Conservation (phyloP, 2,888 invertebrate genomes). For the Apotomis capreana region DNA sequence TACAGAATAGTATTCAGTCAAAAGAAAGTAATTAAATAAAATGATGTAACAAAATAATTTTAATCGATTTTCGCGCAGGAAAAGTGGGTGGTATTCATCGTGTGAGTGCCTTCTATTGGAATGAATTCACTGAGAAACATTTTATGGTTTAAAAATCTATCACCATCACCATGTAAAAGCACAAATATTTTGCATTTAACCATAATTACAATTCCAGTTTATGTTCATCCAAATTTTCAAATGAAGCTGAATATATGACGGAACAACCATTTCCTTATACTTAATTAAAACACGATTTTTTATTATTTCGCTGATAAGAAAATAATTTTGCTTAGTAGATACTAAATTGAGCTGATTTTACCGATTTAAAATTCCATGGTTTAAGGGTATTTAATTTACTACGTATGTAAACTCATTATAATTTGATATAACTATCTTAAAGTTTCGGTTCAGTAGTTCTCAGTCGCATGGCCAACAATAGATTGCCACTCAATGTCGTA, state of each 20-base stretch:
- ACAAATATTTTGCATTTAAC: not conserved
- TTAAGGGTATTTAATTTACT: not conserved
- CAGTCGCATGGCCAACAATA: constrained; percentile 47
- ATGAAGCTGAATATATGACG: not conserved
- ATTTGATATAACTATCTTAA: constrained; percentile 32
- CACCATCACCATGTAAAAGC: not conserved
- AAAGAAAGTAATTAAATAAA: constrained; percentile 66
- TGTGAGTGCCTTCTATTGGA: not conserved
- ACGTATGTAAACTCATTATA: constrained; percentile 18
- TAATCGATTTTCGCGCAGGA: constrained; percentile 74
- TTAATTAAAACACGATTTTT: constrained; percentile 21
- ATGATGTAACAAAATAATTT: constrained; percentile 71
- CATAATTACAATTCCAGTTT: not conserved
- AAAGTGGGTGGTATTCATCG: constrained; percentile 82
- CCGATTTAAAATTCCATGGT: constrained; percentile 14
- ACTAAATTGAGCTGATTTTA: constrained; percentile 22
- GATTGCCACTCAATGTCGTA: constrained; percentile 55
- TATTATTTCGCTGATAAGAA: constrained; percentile 22
- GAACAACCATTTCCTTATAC: constrained; percentile 18
- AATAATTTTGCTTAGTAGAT: constrained; percentile 28
- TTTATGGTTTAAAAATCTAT: not conserved
- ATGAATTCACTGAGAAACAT: not conserved
- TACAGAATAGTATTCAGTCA: constrained; percentile 71
- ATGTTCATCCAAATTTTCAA: not conserved
- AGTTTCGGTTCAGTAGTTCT: constrained; percentile 37